Evolutionary conservation across 1,140 invertebrate species (phyloP).

Genomic region (Lethocerus indicus): DNA sequence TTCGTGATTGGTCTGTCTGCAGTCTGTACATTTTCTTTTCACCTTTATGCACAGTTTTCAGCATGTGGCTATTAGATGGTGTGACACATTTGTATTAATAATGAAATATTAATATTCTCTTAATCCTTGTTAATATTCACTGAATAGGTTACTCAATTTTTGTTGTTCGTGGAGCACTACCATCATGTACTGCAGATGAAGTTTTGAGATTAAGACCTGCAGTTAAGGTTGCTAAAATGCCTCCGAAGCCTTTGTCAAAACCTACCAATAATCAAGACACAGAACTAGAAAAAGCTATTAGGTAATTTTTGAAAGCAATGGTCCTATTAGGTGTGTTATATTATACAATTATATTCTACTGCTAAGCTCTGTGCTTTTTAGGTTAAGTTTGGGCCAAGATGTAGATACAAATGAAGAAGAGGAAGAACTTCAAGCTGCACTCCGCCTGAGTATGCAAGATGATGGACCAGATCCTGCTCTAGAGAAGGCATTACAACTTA

Average conservation of each 20-base stretch:
- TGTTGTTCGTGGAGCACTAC: slow-evolving; percentile 51
- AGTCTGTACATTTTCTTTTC: no score
- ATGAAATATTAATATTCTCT: no score
- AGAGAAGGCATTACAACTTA: slow-evolving; percentile 2
- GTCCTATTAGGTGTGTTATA: slow-evolving; percentile 78
- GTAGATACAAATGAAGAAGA: slow-evolving; percentile 7
- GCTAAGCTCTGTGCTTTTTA: background rate
- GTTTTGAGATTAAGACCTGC: slow-evolving; percentile 34
- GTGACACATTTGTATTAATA: no score
- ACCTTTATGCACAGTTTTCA: no score
- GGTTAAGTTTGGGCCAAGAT: background rate
- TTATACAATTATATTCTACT: background rate
- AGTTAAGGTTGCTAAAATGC: background rate
- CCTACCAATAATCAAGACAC: slow-evolving; percentile 3
- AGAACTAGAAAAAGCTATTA: slow-evolving; percentile 15
- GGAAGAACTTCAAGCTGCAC: slow-evolving; percentile 7
- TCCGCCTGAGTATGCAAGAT: slow-evolving; percentile 11
- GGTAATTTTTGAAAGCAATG: slow-evolving; percentile 2
- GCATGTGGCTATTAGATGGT: no score
- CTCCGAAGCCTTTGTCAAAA: background rate
- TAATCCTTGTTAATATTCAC: no score
- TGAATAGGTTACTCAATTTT: slow-evolving; percentile 67
- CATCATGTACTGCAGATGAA: slow-evolving; percentile 50
- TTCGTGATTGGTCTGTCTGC: no score
- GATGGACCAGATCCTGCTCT: slow-evolving; percentile 5